phyloP scores from a whole-genome alignment of 2,888 invertebrate species.

The Pandemis cinnamomeana region DNA sequence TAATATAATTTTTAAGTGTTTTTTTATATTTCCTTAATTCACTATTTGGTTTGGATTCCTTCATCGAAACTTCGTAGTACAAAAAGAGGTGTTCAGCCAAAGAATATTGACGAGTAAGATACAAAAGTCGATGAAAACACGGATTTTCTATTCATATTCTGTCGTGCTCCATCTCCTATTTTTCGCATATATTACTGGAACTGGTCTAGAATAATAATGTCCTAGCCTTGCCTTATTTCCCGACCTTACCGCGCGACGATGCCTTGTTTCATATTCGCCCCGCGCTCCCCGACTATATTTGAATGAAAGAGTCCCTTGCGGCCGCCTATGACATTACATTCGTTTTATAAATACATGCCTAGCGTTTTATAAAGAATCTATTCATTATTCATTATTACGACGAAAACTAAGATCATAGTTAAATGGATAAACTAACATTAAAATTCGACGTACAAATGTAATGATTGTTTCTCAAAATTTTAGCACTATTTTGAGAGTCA shows the following conservation, averaged over 20 bases:
- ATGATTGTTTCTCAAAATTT: background rate
- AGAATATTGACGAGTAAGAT: no score
- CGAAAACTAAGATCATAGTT: background rate
- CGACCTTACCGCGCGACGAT: constrained; percentile 53
- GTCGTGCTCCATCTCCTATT: background rate
- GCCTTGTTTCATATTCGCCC: constrained; percentile 72
- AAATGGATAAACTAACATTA: background rate
- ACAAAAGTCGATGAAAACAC: no score
- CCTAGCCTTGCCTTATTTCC: constrained; percentile 54
- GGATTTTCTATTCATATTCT: background rate
- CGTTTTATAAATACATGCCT: constrained; percentile 56
- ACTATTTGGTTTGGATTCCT: no score
- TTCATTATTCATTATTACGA: constrained; percentile 11
- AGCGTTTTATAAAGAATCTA: constrained; percentile 41
- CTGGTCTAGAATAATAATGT: constrained; percentile 7
- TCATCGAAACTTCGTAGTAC: no score
- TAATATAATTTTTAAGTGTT: no score
- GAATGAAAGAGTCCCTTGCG: constrained; percentile 74
- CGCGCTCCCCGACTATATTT: constrained; percentile 69
- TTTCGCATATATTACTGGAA: background rate
- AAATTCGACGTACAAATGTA: background rate
- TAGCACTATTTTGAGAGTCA: background rate
- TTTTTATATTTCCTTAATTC: no score
- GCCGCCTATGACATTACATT: constrained; percentile 58
- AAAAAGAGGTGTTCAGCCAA: no score